phyloP scores from a whole-genome alignment of 2,113 vertebrate species.

The Cardinalis cardinalis region DNA sequence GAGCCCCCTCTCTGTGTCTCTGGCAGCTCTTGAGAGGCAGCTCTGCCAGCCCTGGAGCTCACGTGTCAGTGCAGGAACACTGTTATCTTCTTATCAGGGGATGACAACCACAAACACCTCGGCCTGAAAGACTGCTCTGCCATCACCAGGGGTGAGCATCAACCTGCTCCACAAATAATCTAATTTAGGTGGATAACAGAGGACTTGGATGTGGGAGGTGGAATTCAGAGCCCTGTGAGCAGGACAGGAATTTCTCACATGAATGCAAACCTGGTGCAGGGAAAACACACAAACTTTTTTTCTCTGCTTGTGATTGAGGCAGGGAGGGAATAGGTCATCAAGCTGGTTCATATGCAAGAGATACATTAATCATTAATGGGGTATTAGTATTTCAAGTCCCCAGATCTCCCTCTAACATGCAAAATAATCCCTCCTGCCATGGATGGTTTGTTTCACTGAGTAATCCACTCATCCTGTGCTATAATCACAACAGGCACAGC shows the following conservation, averaged over 20 bases:
- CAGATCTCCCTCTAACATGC: neutral
- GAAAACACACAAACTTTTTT: neutral
- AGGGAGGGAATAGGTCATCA: neutral
- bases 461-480: neutral
- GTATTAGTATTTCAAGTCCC: neutral
- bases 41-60: neutral
- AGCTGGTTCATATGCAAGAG: neutral
- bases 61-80: neutral
- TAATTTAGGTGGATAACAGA: constrained; percentile 20
- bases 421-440: neutral
- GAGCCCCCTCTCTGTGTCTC: neutral
- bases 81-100: constrained; percentile 45
- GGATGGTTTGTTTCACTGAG: neutral
- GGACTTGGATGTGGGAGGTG: neutral
- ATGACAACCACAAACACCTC: constrained; percentile 39
- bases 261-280: neutral
- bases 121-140: neutral
- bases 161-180: neutral
- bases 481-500: neutral
- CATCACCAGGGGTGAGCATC: neutral
- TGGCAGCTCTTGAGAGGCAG: constrained; percentile 1
- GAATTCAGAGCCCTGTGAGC: neutral
- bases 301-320: neutral
- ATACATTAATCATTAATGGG: neutral
- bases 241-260: neutral